These are phyloP conservation scores for Cheilosia scutellata DNA, from an alignment of 2,888 invertebrate species.

Conservation along the genomic window DNA sequence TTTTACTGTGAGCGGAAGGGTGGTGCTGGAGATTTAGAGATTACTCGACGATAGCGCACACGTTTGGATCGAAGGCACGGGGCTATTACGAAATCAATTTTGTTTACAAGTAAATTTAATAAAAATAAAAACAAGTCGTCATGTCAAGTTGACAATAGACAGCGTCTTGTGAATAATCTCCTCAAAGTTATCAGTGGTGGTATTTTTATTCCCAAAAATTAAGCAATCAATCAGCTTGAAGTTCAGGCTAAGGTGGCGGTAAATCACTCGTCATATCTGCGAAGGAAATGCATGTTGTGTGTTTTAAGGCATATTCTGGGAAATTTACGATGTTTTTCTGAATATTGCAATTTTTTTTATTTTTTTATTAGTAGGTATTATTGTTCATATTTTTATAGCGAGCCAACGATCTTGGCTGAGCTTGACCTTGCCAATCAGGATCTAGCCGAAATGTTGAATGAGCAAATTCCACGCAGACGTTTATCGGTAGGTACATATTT, in stretches of 20 bases:
- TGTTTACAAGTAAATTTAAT: slow-evolving; percentile 10
- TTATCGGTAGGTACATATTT: too few relatives aligned
- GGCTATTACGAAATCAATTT: slow-evolving; percentile 2
- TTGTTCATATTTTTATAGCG: background rate
- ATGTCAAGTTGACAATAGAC: background rate
- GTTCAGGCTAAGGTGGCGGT: slow-evolving; percentile 37
- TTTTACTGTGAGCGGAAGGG: slow-evolving; percentile 7
- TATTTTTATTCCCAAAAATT: slow-evolving; percentile 3
- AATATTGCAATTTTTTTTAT: background rate
- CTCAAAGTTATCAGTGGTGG: background rate
- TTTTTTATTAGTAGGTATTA: background rate
- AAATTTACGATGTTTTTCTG: background rate
- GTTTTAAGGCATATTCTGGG: background rate
- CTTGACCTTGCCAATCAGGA: background rate
- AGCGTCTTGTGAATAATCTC: background rate
- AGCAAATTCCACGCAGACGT: too few relatives aligned
- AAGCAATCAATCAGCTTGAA: slow-evolving; percentile 40
- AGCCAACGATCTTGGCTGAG: background rate
- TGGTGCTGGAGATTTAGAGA: slow-evolving; percentile 3
- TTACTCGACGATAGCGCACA: slow-evolving; percentile 7
- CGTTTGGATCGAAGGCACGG: slow-evolving; percentile 16
- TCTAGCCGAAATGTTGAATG: too few relatives aligned
- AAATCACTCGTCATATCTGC: slow-evolving; percentile 14
- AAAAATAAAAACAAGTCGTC: background rate
- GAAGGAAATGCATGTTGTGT: slow-evolving; percentile 34